Percentiles rank a stretch among this genome's conserved stretches.
phyloP scores from a whole-genome alignment of 2,113 vertebrate genomes.

The Mesitornis unicolor region DNA sequence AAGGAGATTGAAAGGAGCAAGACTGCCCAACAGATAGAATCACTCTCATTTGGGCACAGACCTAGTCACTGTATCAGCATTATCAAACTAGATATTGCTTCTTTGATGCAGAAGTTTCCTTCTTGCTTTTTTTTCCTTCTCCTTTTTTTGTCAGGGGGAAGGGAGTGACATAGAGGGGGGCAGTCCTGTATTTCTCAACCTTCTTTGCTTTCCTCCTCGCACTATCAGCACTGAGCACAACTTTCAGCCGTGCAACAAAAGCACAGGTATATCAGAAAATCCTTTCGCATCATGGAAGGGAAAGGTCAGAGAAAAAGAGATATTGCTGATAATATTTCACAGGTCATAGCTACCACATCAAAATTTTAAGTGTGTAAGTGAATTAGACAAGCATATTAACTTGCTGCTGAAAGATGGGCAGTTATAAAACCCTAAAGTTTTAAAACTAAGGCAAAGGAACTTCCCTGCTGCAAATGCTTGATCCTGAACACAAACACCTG shows the following conservation, averaged over 20 bases:
- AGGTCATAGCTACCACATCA: background rate
- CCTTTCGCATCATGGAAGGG: background rate
- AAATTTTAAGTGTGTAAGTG: background rate
- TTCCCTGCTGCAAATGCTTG: background rate
- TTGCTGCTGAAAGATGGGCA: background rate
- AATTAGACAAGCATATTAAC: background rate
- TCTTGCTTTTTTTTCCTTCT: accelerated
- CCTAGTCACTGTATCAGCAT: background rate
- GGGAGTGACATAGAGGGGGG: no score
- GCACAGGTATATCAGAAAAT: background rate
- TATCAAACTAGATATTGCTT: background rate
- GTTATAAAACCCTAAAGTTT: background rate
- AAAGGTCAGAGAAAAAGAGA: background rate
- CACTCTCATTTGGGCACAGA: background rate
- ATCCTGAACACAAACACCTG: background rate
- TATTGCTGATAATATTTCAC: background rate
- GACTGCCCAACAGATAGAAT: background rate
- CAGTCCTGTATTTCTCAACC: background rate
- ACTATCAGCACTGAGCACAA: accelerated
- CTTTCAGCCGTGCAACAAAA: background rate
- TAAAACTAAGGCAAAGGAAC: background rate
- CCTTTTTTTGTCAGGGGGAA: no score
- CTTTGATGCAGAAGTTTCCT: background rate
- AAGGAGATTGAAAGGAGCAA: background rate
- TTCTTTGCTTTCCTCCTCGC: background rate